Conservation (phyloP, 2,888 invertebrate species). For the Saturnia japonica region DNA sequence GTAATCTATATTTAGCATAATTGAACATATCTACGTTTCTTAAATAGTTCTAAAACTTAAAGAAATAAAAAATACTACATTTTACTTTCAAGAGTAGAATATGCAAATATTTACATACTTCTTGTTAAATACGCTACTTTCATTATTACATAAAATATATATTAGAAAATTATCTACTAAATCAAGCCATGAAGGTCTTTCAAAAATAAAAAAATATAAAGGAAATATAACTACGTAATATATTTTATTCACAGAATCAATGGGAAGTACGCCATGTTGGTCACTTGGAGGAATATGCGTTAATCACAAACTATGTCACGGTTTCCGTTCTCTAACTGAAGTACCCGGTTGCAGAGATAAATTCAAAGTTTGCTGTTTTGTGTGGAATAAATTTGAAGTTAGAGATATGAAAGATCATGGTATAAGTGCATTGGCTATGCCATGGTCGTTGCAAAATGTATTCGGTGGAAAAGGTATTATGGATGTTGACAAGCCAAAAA, state of each 20-base stretch:
- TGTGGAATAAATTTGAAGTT: slow-evolving; percentile 59
- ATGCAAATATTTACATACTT: no score
- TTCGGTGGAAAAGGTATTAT: slow-evolving; percentile 61
- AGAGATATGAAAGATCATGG: slow-evolving; percentile 54
- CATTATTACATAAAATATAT: no score
- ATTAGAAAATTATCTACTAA: not conserved
- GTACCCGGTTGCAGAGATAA: slow-evolving; percentile 63
- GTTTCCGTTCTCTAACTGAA: slow-evolving; percentile 50
- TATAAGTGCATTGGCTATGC: slow-evolving; percentile 45
- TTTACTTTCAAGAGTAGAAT: no score
- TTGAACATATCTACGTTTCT: not conserved
- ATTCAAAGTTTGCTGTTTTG: slow-evolving; percentile 66
- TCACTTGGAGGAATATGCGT: slow-evolving; percentile 65
- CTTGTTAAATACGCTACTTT: no score
- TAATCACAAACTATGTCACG: slow-evolving; percentile 54
- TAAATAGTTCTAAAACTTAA: not conserved
- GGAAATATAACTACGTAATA: not conserved
- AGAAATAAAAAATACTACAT: no score
- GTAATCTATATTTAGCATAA: not conserved
- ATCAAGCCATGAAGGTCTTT: not conserved
- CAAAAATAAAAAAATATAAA: not conserved
- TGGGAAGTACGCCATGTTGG: slow-evolving; percentile 67
- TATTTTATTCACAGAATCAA: slow-evolving; percentile 50
- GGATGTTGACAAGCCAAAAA: slow-evolving; percentile 24
- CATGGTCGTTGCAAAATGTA: slow-evolving; percentile 48